Percentiles rank a stretch among this genome's conserved stretches.
phyloP scores from a whole-genome alignment of 1,140 invertebrate species.

The Papilio machaon region DNA sequence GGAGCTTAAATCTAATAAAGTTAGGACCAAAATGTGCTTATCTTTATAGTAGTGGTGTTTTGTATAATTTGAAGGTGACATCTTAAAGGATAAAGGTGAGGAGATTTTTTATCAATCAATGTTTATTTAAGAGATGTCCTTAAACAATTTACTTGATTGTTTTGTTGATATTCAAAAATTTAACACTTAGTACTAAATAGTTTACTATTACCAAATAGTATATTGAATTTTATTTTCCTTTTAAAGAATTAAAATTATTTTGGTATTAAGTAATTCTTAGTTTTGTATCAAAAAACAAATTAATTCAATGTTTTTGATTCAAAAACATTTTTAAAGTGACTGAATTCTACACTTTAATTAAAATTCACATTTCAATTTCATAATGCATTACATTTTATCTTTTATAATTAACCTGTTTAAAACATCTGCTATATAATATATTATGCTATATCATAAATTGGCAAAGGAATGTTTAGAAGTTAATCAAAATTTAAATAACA shows the following conservation, averaged over 20 bases:
- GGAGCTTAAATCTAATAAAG: not conserved
- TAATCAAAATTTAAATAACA: not conserved
- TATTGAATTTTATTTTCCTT: too few relatives aligned
- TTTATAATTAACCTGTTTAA: not conserved
- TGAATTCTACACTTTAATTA: not conserved
- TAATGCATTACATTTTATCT: not conserved
- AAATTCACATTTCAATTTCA: not conserved
- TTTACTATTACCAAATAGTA: too few relatives aligned
- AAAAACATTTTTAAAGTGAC: not conserved
- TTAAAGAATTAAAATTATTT: too few relatives aligned
- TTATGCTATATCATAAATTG: not conserved
- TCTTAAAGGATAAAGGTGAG: not conserved
- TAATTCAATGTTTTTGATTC: not conserved
- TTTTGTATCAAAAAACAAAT: not conserved
- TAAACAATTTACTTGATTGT: not conserved
- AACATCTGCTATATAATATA: not conserved
- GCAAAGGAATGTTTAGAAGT: not conserved
- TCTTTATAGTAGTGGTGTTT: constrained; percentile 10
- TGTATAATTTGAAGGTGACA: not conserved
- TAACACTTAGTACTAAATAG: too few relatives aligned
- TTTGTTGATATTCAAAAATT: not conserved
- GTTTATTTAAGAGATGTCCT: not conserved
- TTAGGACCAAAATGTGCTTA: not conserved
- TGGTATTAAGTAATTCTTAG: too few relatives aligned
- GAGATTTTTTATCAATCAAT: not conserved